Evolutionary conservation across 2,797 vertebrate genomes (phyloP).

Genomic region (Merluccius polli): DNA sequence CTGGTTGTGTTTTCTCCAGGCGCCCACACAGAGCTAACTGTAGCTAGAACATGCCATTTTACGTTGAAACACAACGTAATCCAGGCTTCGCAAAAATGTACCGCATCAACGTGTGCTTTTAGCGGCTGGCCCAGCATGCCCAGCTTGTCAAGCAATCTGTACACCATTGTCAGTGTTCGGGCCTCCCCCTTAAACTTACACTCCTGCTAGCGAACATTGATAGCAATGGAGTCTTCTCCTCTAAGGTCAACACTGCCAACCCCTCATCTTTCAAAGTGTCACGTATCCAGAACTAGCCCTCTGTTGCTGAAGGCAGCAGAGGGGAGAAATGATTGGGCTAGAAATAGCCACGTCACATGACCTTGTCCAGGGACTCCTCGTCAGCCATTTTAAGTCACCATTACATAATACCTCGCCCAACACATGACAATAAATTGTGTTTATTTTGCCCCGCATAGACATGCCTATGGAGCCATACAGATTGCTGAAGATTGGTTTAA

Average conservation of each 20-base stretch:
- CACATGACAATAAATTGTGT: conserved; percentile 32
- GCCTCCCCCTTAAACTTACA: neutral
- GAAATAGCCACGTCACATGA: conserved; percentile 80
- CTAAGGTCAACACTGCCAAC: neutral
- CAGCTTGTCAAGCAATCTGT: neutral
- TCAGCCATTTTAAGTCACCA: conserved; percentile 71
- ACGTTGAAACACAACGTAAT: neutral
- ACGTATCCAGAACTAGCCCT: conserved; percentile 58
- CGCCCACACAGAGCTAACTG: too few species aligned
- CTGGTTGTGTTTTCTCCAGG: neutral
- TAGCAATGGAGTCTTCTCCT: conserved; percentile 13
- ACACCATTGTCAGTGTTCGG: neutral
- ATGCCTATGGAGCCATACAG: neutral
- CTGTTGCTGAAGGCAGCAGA: conserved; percentile 62
- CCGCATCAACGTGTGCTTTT: neutral
- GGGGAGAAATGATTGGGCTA: conserved; percentile 65
- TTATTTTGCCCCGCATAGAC: conserved; percentile 3
- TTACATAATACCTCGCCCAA: conserved; percentile 59
- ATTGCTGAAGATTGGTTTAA: neutral
- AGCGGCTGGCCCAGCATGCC: neutral
- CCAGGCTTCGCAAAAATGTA: neutral
- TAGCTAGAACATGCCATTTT: neutral
- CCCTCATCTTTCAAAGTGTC: conserved; percentile 54
- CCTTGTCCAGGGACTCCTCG: conserved; percentile 57
- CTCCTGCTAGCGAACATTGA: conserved; percentile 17